Evolutionary conservation across 2,797 vertebrate genomes (phyloP).

Genomic region (Gouania willdenowi): DNA sequence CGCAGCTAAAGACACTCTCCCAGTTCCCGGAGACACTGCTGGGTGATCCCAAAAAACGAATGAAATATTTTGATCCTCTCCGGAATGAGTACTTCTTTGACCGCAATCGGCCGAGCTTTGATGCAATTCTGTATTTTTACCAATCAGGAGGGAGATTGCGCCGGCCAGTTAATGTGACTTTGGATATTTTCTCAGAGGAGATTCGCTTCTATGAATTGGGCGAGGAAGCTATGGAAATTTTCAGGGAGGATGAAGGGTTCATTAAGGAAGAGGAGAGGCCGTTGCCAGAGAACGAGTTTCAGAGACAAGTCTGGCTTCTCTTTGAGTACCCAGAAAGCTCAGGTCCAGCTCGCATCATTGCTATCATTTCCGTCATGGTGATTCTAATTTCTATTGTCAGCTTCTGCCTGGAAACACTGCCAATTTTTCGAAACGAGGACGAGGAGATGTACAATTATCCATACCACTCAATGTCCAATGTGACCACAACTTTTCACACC

Average conservation of each 20-base stretch:
- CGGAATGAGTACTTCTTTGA: conserved; percentile 98
- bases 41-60: conserved; percentile 92
- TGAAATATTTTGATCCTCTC: conserved; percentile 97
- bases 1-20: conserved; percentile 93
- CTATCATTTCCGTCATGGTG: conserved; percentile 96
- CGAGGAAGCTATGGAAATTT: conserved; percentile 98
- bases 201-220: conserved; percentile 97
- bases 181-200: conserved; percentile 98
- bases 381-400: conserved; percentile 98
- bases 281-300: conserved; percentile 90
- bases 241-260: conserved; percentile 96
- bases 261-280: conserved; percentile 95
- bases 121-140: conserved; percentile 97
- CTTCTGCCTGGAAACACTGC: conserved; percentile 96
- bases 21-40: conserved; percentile 97
- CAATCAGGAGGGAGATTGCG: conserved; percentile 95
- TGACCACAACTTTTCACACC: conserved; percentile 67
- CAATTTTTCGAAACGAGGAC: conserved; percentile 90
- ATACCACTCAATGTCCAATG: conserved; percentile 42
- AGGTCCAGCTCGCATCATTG: conserved; percentile 92
- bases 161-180: conserved; percentile 92
- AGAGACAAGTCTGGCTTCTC: conserved; percentile 95
- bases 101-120: conserved; percentile 95
- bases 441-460: conserved; percentile 71
- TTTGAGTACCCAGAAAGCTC: conserved; percentile 98